These are phyloP conservation scores for Pycnomerus fuliginosus DNA, from an alignment of 2,888 invertebrate genomes.

Conservation along the genomic window DNA sequence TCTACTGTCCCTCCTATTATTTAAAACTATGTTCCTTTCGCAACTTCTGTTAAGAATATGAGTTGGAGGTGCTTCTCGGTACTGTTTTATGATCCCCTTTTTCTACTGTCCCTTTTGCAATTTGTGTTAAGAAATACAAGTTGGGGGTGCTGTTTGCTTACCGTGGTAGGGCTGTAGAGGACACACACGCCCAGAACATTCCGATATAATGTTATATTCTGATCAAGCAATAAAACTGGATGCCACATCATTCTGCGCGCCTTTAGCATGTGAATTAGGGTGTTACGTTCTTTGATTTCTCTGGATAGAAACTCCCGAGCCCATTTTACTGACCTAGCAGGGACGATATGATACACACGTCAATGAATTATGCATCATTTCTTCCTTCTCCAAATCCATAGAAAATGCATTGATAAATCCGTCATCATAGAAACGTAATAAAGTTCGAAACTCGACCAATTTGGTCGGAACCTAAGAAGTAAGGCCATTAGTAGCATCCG, in stretches of 20 bases:
- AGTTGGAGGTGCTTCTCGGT: no score
- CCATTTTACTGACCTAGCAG: slow-evolving; percentile 41
- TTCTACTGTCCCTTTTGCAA: no score
- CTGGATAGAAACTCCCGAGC: slow-evolving; percentile 38
- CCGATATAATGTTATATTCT: slow-evolving; percentile 48
- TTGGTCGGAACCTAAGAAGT: slow-evolving; percentile 25
- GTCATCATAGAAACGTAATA: slow-evolving; percentile 15
- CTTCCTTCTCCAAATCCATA: slow-evolving; percentile 14
- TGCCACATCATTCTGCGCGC: slow-evolving; percentile 50
- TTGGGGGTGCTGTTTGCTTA: slow-evolving; percentile 7
- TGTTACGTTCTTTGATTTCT: slow-evolving; percentile 49
- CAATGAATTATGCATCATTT: slow-evolving; percentile 43
- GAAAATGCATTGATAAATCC: slow-evolving; percentile 23
- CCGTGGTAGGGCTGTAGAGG: slow-evolving; percentile 23
- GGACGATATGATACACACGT: slow-evolving; percentile 36
- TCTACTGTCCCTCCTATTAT: no score
- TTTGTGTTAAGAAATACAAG: no score
- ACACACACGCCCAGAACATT: slow-evolving; percentile 37
- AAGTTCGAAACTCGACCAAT: slow-evolving; percentile 5
- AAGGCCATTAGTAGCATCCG: slow-evolving; percentile 47
- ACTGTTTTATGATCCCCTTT: no score
- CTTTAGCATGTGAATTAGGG: slow-evolving; percentile 50
- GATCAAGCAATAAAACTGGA: slow-evolving; percentile 54
- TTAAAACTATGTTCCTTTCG: no score
- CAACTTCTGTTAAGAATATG: no score